A percentile compares a stretch with the other conserved stretches of the same genome.
phyloP scores from a whole-genome alignment of 92 coral and sea anemone species.

The Zoanthus sansibaricus region DNA sequence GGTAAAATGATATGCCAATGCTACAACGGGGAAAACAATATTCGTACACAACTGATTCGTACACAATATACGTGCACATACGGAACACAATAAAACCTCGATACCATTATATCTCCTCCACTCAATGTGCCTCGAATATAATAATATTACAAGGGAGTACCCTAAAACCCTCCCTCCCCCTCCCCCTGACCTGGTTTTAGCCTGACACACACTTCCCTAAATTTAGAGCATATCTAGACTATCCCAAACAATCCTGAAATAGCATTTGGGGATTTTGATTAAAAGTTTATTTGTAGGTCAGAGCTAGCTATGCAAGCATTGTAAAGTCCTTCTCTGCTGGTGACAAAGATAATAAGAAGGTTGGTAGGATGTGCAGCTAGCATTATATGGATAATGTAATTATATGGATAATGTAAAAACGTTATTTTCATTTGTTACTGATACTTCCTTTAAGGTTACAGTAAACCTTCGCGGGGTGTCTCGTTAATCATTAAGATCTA shows the following conservation, averaged over 20 bases:
- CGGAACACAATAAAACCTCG: slow-evolving; percentile 6
- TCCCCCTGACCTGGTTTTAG: not conserved
- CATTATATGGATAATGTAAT: slow-evolving; percentile 18
- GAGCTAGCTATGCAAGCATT: slow-evolving; percentile 51
- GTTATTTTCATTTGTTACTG: slow-evolving; percentile 2
- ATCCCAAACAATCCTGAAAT: not conserved
- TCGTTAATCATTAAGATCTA: slow-evolving; percentile 1
- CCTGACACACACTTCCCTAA: not conserved
- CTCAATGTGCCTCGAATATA: slow-evolving; percentile 1
- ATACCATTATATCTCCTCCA: slow-evolving; percentile 4
- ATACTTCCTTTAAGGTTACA: slow-evolving; percentile 3
- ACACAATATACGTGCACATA: slow-evolving; percentile 4
- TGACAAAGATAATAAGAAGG: slow-evolving; percentile 15
- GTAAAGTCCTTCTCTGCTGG: slow-evolving; percentile 41
- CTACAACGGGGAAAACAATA: slow-evolving; percentile 5
- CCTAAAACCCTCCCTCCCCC: not conserved
- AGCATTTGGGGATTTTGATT: slow-evolving; percentile 34
- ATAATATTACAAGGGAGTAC: slow-evolving; percentile 3
- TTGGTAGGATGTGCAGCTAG: slow-evolving; percentile 20
- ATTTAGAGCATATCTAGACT: not conserved
- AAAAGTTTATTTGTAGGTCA: slow-evolving; percentile 42
- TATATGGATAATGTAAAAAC: slow-evolving; percentile 1
- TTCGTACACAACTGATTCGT: slow-evolving; percentile 5
- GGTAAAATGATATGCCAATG: slow-evolving; percentile 19
- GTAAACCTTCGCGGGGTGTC: slow-evolving; percentile 8